A percentile compares a stretch with the other conserved stretches of the same genome.
phyloP scores from a whole-genome alignment of 2,113 vertebrate genomes.

The Hydropotes inermis region DNA sequence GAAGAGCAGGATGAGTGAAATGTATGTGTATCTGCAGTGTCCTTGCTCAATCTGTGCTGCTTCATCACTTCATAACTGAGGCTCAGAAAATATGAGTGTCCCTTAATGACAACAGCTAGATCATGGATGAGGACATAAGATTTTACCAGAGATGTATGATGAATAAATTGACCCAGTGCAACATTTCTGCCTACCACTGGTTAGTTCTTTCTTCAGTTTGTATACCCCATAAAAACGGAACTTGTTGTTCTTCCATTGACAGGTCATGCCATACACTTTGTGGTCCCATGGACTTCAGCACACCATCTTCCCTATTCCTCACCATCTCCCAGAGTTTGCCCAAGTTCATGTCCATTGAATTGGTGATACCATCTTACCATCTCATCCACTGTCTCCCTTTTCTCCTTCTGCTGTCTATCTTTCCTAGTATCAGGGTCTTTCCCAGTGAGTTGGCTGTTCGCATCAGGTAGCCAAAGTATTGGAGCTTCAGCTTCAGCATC shows the following conservation, averaged over 20 bases:
- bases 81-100: background rate
- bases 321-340: background rate
- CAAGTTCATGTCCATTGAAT: background rate
- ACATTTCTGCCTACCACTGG: background rate
- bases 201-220: background rate
- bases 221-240: background rate
- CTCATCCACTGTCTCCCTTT: background rate
- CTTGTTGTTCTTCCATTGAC: background rate
- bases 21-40: background rate
- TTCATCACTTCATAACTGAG: background rate
- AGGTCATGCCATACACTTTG: background rate
- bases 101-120: too few relatives aligned
- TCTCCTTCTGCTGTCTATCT: background rate
- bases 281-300: background rate
- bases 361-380: background rate
- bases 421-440: background rate
- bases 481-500: background rate
- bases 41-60: accelerated
- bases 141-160: background rate
- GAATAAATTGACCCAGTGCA: background rate
- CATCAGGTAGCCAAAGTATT: background rate
- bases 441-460: background rate
- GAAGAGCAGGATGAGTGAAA: background rate
- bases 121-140: background rate
- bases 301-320: background rate